Evolutionary conservation across 2,797 vertebrate species (phyloP).

Genomic region (Picus viridis): DNA sequence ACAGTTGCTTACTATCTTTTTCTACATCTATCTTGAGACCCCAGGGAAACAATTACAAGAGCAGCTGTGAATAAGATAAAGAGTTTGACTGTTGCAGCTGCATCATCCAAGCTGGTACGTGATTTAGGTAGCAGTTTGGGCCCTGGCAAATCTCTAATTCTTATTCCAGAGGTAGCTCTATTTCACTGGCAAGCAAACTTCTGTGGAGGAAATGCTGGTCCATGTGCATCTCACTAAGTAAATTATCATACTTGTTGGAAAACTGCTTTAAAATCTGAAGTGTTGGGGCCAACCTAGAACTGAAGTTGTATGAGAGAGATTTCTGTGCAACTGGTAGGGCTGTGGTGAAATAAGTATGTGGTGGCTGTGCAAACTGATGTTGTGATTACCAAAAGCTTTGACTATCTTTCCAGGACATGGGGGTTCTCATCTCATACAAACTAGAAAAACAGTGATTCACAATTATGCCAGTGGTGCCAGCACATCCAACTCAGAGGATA

Average conservation of each 20-base stretch:
- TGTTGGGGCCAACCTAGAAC: background rate
- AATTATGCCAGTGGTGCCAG: rapidly evolving
- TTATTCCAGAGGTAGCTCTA: background rate
- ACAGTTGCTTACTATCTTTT: background rate
- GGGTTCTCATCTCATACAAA: background rate
- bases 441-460: background rate
- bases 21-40: background rate
- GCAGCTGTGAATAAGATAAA: background rate
- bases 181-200: background rate
- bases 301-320: background rate
- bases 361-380: background rate
- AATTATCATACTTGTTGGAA: background rate
- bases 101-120: background rate
- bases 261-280: background rate
- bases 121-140: background rate
- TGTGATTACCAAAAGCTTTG: background rate
- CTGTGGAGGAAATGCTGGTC: background rate
- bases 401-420: background rate
- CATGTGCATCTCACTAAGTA: background rate
- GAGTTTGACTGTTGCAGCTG: background rate
- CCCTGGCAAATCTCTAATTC: background rate
- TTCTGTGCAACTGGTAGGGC: background rate
- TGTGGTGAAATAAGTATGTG: background rate
- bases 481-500: background rate
- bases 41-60: background rate